Evolutionary conservation across 2,113 vertebrate genomes (phyloP), one percentile per base, ranked within the genome.

Genomic region (Cranoglanis bouderius): DNA sequence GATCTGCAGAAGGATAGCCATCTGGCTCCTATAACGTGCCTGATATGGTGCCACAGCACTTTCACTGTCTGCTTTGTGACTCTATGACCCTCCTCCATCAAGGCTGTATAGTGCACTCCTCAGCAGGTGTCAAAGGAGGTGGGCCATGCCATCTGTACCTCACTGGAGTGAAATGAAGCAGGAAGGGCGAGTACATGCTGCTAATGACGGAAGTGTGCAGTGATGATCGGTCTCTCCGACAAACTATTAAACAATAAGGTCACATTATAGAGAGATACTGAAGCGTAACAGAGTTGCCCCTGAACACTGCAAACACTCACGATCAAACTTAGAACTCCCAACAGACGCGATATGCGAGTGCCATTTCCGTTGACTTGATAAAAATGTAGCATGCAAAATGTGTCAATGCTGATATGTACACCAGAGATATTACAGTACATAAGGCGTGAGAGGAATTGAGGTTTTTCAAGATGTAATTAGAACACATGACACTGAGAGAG

Each of bases 61-160:
- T 94, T 95, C 94, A 89, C 94, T 93, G 91, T 26, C 85, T 91
- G 92, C 93, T 94, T 93, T 95, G 94, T 95, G 90, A 82, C 85
- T 87, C 65, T 89, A 55, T 87, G 59, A 84, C 75, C 91, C 93
- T 93, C 92, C 92, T 85, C 91, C 43, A 89, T 91, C 90, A 86
- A 89, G 89, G 88, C 92, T 92, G 93, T 94, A 94, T 93, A 94
- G 92, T 93, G 90, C 85, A 70, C 87, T 87, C 90, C 93, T 92
- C 93, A 90, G 94, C 95, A 95, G 94, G 95, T 93, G 94, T 93
- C 93, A 92, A 91, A 87, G 91, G 93, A 94, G 96, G 95, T 88
- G 91, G 94, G 91, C 81, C 72, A 65, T 65, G 90, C 95, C 95
- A 96, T 95, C 95, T 96, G 95, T 85, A 94, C 93, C 89, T 92